A percentile compares a stretch with the other conserved stretches of the same genome.
Evolutionary conservation across 23 tunicate species (phyloP).

Genomic region (Diplosoma virens): DNA sequence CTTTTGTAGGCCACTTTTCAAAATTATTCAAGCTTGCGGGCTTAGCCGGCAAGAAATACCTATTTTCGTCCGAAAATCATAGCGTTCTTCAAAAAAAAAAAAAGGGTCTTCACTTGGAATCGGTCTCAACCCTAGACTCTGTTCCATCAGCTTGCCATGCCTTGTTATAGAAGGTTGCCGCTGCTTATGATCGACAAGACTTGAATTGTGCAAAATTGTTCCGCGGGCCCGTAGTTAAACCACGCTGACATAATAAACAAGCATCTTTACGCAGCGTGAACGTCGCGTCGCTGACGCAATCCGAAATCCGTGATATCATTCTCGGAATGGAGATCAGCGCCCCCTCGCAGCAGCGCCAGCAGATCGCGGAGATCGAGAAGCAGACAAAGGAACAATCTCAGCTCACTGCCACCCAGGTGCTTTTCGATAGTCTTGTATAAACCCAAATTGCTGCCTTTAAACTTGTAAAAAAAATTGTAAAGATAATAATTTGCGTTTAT

Average conservation of each 20-base stretch:
- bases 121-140: too few species aligned
- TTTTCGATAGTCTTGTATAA: neutral
- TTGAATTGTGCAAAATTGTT: neutral
- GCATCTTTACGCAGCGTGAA: constrained; percentile 62
- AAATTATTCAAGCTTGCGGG: too few species aligned
- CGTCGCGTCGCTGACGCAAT: constrained; percentile 98
- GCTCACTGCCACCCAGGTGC: constrained; percentile 97
- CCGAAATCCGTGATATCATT: constrained; percentile 99
- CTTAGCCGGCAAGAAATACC: too few species aligned
- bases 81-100: too few species aligned
- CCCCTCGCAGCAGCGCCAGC: constrained; percentile 99
- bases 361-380: constrained; percentile 97
- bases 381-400: constrained; percentile 99
- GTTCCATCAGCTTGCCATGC: neutral
- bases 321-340: constrained; percentile 99
- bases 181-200: too few species aligned
- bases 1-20: too few species aligned
- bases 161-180: neutral
- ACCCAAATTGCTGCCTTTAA: too few species aligned
- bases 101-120: too few species aligned
- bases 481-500: too few species aligned
- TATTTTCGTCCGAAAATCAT: too few species aligned
- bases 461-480: too few species aligned
- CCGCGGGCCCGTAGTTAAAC: neutral
- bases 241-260: neutral